phyloP scores from a whole-genome alignment of 2,113 vertebrate genomes.

The Lonchura striata region DNA sequence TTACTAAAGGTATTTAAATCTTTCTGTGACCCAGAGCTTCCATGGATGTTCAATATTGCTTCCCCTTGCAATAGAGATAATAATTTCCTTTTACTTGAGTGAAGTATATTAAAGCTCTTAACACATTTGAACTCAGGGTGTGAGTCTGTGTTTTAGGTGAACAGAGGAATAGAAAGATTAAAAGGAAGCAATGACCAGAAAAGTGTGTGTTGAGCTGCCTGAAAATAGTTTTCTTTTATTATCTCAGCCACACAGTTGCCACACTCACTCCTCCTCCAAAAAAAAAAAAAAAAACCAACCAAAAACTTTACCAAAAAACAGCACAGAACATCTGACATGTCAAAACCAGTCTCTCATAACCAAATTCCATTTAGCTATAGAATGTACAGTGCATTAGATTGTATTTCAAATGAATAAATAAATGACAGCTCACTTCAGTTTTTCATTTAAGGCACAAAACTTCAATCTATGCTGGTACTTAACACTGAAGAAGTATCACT shows the following conservation, averaged over 20 bases:
- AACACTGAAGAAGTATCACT: conserved; percentile 3
- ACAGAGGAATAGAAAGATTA: neutral
- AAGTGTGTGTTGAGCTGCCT: neutral
- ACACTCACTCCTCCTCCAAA: fast-evolving
- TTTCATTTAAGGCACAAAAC: neutral
- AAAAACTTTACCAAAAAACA: fast-evolving
- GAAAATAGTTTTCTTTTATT: neutral
- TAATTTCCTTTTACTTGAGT: conserved; percentile 40
- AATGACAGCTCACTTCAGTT: neutral
- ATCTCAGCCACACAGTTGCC: neutral
- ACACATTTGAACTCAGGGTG: neutral
- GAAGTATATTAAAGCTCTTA: conserved; percentile 33
- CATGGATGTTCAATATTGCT: neutral
- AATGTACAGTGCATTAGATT: neutral
- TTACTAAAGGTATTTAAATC: neutral
- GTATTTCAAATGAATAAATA: neutral
- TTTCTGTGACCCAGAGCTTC: neutral
- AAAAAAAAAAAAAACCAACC: neutral
- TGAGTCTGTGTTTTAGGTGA: neutral
- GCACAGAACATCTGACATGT: neutral
- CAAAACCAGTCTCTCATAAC: neutral
- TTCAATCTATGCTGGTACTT: neutral
- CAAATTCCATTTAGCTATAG: neutral
- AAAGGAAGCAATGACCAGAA: conserved; percentile 21
- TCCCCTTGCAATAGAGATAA: conserved; percentile 4